phyloP scores from a whole-genome alignment of 2,797 vertebrate genomes.

The Zonotrichia albicollis region DNA sequence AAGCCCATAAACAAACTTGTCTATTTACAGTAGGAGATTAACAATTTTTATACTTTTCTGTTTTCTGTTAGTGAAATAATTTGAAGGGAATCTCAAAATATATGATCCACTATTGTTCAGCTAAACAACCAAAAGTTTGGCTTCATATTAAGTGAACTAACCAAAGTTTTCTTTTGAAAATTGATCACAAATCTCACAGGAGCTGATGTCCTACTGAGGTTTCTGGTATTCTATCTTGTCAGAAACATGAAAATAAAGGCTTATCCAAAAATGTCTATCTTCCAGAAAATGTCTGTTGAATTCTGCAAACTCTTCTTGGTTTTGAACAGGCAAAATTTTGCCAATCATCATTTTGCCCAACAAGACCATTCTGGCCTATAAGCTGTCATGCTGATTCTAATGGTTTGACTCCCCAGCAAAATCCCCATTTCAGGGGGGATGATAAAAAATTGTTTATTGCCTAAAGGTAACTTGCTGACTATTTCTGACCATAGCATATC shows the following conservation, averaged over 20 bases:
- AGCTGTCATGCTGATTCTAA: not conserved
- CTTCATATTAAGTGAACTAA: not conserved
- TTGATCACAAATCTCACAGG: not conserved
- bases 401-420: not conserved
- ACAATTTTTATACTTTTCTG: not conserved
- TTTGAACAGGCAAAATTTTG: not conserved
- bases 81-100: not conserved
- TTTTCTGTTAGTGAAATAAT: not conserved
- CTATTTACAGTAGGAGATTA: not conserved
- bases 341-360: not conserved
- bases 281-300: not conserved
- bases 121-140: not conserved
- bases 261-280: not conserved
- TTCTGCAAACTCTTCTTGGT: not conserved
- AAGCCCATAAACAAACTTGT: not conserved
- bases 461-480: not conserved
- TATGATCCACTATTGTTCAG: not conserved
- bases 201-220: not conserved
- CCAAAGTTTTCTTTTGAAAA: not conserved
- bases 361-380: not conserved
- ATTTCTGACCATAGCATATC: not conserved
- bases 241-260: not conserved
- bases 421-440: accelerated
- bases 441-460: not conserved
- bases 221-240: not conserved